phyloP scores from a whole-genome alignment of 2,888 invertebrate species.

The Acanthosepion lycidas region DNA sequence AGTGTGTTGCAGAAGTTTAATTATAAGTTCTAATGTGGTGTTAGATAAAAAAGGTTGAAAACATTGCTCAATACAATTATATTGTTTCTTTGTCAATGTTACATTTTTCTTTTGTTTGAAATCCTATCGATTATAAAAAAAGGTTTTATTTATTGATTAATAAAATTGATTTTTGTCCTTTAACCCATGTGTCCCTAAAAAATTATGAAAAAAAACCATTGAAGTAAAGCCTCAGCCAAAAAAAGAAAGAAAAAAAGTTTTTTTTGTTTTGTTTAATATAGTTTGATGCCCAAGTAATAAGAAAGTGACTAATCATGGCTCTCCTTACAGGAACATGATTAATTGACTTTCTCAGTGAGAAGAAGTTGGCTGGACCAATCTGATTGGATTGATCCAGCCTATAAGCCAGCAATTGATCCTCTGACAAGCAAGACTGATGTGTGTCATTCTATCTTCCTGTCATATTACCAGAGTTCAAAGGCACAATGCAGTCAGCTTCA shows the following conservation, averaged over 20 bases:
- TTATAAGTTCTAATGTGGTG: no score
- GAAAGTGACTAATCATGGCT: not conserved
- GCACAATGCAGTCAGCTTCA: not conserved
- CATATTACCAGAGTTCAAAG: not conserved
- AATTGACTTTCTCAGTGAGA: not conserved
- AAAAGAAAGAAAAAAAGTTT: not conserved
- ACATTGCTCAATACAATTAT: no score
- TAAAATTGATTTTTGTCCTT: no score
- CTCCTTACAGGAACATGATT: not conserved
- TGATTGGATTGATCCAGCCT: not conserved
- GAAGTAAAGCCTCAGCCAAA: no score
- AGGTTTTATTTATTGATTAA: no score
- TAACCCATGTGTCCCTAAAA: no score
- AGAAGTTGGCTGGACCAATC: not conserved
- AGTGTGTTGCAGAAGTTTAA: no score
- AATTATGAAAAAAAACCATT: no score
- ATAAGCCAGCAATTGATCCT: conserved; percentile 8
- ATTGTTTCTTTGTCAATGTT: no score
- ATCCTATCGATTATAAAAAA: no score
- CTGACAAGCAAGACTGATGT: conserved; percentile 11
- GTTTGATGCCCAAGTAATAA: not conserved
- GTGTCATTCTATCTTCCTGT: conserved; percentile 33
- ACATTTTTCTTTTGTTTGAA: no score
- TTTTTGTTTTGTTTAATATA: not conserved
- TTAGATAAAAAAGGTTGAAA: no score